These are phyloP conservation scores for Clunio marinus DNA, from an alignment of 2,888 invertebrate genomes.

Conservation along the genomic window DNA sequence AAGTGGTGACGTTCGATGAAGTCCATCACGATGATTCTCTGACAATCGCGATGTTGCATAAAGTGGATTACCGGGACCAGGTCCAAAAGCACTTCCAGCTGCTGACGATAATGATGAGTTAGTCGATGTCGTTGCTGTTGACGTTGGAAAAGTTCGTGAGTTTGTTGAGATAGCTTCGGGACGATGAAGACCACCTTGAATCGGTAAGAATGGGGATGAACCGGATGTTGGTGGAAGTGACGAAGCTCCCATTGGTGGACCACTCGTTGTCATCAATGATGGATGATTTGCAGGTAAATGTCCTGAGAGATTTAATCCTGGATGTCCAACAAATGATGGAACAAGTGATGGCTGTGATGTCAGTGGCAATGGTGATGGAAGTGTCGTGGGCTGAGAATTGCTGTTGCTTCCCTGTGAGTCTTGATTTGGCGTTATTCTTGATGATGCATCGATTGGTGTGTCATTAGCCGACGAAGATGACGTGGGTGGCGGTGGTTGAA, in stretches of 20 bases:
- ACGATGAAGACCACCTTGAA: slow-evolving; percentile 46
- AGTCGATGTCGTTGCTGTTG: slow-evolving; percentile 6
- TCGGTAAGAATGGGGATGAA: slow-evolving; percentile 40
- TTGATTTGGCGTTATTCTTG: slow-evolving; percentile 51
- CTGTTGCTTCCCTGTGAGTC: slow-evolving; percentile 52
- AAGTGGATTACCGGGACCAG: slow-evolving; percentile 1
- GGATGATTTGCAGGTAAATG: slow-evolving; percentile 43
- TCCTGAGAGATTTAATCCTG: slow-evolving; percentile 46
- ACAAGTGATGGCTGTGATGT: slow-evolving; percentile 43
- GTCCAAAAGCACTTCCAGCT: slow-evolving; percentile 19
- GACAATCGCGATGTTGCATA: slow-evolving; percentile 38
- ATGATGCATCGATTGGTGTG: slow-evolving; percentile 50
- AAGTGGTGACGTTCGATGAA: slow-evolving; percentile 47
- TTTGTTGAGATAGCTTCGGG: slow-evolving; percentile 47
- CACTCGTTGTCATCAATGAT: slow-evolving; percentile 41
- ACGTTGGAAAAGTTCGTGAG: slow-evolving; percentile 40
- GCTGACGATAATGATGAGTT: not conserved
- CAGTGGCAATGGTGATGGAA: slow-evolving; percentile 33
- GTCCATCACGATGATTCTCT: slow-evolving; percentile 21
- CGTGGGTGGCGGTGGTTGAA: slow-evolving; percentile 46
- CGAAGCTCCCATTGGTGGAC: not conserved
- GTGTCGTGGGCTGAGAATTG: slow-evolving; percentile 43
- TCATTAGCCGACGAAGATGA: slow-evolving; percentile 12
- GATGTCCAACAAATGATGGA: slow-evolving; percentile 46
- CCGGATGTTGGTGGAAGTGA: slow-evolving; percentile 39